These are phyloP conservation scores for Periophthalmus modestus DNA, from an alignment of 2,113 vertebrate species.

Conservation along the genomic window DNA sequence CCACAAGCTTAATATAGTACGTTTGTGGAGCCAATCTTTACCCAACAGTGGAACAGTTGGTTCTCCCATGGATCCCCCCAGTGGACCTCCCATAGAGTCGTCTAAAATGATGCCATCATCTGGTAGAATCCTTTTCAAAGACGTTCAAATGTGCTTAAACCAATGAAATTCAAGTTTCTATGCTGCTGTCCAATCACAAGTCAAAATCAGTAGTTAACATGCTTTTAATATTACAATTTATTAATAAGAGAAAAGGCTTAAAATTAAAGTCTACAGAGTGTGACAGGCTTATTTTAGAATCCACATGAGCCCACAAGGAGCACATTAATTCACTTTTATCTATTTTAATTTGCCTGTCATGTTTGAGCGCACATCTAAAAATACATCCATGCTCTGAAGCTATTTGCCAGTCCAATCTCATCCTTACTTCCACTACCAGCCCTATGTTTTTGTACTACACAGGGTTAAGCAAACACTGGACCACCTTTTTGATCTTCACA, in stretches of 20 bases:
- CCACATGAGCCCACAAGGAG: neutral
- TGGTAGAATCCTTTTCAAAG: too few relatives aligned
- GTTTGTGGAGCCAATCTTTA: too few relatives aligned
- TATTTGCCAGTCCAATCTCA: slow-evolving; percentile 16
- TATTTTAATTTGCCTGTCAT: slow-evolving; percentile 7
- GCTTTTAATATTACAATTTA: neutral
- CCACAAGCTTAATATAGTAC: too few relatives aligned
- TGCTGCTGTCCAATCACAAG: neutral
- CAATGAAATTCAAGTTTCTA: neutral
- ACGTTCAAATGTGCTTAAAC: neutral
- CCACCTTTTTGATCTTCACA: slow-evolving; percentile 60
- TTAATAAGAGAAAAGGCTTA: neutral
- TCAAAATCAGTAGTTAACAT: neutral
- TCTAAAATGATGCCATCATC: too few relatives aligned
- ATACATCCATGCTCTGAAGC: neutral
- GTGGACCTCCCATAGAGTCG: too few relatives aligned
- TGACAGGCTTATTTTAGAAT: slow-evolving; percentile 6
- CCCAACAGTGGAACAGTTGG: too few relatives aligned
- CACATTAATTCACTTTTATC: slow-evolving; percentile 5
- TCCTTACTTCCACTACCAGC: slow-evolving; percentile 36
- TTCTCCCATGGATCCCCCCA: too few relatives aligned
- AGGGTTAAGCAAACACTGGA: slow-evolving; percentile 54
- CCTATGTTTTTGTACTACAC: slow-evolving; percentile 30
- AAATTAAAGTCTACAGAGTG: slow-evolving; percentile 3
- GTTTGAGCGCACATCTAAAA: slow-evolving; percentile 9